A percentile compares a stretch with the other conserved stretches of the same genome.
phyloP scores from a whole-genome alignment of 2,888 invertebrate genomes.

The Lamproptera curius region DNA sequence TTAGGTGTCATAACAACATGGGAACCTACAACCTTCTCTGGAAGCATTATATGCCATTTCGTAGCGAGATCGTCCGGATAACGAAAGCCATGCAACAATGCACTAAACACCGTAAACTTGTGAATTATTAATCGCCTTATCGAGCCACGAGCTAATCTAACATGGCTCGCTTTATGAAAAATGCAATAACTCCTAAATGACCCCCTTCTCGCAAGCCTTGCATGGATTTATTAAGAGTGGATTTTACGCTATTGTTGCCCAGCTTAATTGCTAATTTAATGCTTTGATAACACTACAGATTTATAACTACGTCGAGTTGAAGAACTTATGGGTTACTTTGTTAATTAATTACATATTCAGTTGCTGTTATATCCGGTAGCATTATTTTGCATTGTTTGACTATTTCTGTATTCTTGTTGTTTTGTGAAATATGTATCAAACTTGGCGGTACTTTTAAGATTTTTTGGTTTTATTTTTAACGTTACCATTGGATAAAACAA shows the following conservation, averaged over 20 bases:
- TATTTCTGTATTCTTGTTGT: no score
- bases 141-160: constrained; percentile 46
- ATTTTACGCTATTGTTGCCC: constrained; percentile 30
- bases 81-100: constrained; percentile 62
- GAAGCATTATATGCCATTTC: constrained; percentile 60
- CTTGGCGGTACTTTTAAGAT: no score
- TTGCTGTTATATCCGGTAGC: no score
- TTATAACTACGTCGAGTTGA: no score
- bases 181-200: constrained; percentile 68
- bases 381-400: no score
- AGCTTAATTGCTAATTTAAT: constrained; percentile 28
- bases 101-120: constrained; percentile 75
- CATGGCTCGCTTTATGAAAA: constrained; percentile 65
- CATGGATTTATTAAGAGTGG: constrained; percentile 53
- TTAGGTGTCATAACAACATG: constrained; percentile 69
- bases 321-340: no score
- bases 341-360: no score
- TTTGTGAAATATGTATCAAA: no score
- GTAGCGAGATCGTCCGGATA: constrained; percentile 58
- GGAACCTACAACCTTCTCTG: constrained; percentile 48
- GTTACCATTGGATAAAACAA: no score
- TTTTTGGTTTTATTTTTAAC: no score
- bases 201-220: constrained; percentile 30
- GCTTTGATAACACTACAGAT: no score
- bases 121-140: constrained; percentile 76